These are phyloP conservation scores for Heterochromis multidens DNA, from an alignment of 2,113 vertebrate genomes.

Conservation along the genomic window DNA sequence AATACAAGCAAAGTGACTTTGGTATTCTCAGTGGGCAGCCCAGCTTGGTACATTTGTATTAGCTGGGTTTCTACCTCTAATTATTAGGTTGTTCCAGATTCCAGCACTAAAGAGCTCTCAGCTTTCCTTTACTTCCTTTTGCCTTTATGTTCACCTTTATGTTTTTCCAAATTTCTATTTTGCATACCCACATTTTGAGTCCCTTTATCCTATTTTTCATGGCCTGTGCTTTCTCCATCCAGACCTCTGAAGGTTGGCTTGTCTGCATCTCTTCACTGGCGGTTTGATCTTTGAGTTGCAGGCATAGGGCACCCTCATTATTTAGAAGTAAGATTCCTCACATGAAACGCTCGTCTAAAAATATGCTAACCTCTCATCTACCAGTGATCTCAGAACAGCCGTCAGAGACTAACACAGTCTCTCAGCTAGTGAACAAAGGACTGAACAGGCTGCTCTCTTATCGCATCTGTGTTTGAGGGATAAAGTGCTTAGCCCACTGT, in stretches of 20 bases:
- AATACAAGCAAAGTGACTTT: not conserved
- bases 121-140: not conserved
- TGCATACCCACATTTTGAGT: not conserved
- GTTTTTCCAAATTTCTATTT: not conserved
- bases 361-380: conserved; percentile 61
- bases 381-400: conserved; percentile 48
- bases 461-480: conserved; percentile 27
- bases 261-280: conserved; percentile 12
- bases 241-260: conserved; percentile 33
- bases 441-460: conserved; percentile 19
- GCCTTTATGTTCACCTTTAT: not conserved
- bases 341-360: conserved; percentile 61
- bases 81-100: not conserved
- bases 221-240: conserved; percentile 5
- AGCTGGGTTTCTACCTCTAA: not conserved
- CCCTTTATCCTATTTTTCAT: not conserved
- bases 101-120: not conserved
- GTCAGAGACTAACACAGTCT: conserved; percentile 31
- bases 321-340: conserved; percentile 39
- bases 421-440: conserved; percentile 30
- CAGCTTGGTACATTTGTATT: not conserved
- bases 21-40: not conserved
- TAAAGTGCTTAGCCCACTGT: conserved; percentile 33
- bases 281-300: conserved; percentile 54
- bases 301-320: conserved; percentile 60